phyloP scores from a whole-genome alignment of 2,113 vertebrate species.

The Emydocephalus ijimae region DNA sequence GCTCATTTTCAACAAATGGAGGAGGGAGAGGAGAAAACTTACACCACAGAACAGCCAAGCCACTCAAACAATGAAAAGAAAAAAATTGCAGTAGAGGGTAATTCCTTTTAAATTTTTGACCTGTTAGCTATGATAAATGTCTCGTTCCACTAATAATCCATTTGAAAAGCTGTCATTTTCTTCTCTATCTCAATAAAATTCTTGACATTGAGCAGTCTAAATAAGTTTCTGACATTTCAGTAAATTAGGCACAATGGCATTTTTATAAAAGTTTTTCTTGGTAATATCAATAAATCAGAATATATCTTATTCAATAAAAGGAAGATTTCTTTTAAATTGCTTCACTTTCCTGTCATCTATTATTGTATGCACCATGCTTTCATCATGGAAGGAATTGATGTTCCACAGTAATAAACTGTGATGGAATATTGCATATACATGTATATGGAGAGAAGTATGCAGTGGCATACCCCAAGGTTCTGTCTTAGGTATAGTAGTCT shows the following conservation, averaged over 20 bases:
- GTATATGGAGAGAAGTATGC: not conserved
- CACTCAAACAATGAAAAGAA: not conserved
- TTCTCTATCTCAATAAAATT: not conserved
- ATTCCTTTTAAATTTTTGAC: conserved; percentile 12
- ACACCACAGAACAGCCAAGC: not conserved
- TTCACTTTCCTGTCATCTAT: not conserved
- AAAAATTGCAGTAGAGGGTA: conserved; percentile 10
- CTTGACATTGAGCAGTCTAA: conserved; percentile 14
- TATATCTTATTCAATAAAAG: not conserved
- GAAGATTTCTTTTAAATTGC: not conserved
- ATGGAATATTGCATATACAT: not conserved
- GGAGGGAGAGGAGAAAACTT: not conserved
- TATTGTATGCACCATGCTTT: not conserved
- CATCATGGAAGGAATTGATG: not conserved
- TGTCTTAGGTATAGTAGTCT: not conserved
- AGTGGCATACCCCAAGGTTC: not conserved
- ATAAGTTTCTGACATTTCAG: not conserved
- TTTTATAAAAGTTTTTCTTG: conserved; percentile 11
- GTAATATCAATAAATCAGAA: conserved; percentile 12
- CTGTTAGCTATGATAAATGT: not conserved
- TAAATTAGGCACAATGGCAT: conserved; percentile 9
- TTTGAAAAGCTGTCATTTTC: conserved; percentile 10
- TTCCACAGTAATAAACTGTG: not conserved
- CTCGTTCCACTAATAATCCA: not conserved
- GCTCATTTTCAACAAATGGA: not conserved